These are phyloP conservation scores for Megalopta genalis DNA, from an alignment of 1,140 invertebrate species.

Conservation along the genomic window DNA sequence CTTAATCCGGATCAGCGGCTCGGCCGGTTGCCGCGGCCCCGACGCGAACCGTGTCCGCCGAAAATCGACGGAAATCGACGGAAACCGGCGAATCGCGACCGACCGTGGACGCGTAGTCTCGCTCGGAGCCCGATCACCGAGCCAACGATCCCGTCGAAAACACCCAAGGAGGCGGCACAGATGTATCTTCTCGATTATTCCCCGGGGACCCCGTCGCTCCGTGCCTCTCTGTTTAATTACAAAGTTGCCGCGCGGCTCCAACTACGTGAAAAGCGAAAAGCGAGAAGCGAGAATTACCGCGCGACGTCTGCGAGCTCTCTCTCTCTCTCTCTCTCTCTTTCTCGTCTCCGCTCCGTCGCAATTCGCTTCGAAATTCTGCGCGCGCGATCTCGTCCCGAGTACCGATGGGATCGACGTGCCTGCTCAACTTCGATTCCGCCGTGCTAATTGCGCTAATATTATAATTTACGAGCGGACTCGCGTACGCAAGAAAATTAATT, in stretches of 20 bases:
- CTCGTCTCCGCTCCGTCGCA: not conserved
- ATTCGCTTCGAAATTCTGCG: not conserved
- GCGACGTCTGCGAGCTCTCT: too few species aligned
- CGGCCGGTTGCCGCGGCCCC: constrained; percentile 48
- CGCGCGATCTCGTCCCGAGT: not conserved
- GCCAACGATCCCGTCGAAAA: not conserved
- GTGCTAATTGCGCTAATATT: too few species aligned
- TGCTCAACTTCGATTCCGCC: too few species aligned
- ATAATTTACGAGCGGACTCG: too few species aligned
- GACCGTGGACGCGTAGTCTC: not conserved
- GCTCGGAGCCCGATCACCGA: too few species aligned
- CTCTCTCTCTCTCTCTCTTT: too few species aligned
- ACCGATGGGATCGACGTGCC: too few species aligned
- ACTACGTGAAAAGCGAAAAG: not conserved
- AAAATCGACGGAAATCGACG: not conserved
- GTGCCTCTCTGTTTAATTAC: constrained; percentile 6
- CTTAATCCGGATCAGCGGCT: constrained; percentile 69
- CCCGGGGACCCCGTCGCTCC: not conserved
- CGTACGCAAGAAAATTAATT: too few species aligned
- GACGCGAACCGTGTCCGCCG: constrained; percentile 1
- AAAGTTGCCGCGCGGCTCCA: not conserved
- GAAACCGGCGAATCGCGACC: not conserved
- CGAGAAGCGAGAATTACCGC: not conserved
- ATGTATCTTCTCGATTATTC: not conserved
- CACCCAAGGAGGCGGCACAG: not conserved